Conservation (phyloP, 1,140 invertebrate genomes). For the Platyura marginata region DNA sequence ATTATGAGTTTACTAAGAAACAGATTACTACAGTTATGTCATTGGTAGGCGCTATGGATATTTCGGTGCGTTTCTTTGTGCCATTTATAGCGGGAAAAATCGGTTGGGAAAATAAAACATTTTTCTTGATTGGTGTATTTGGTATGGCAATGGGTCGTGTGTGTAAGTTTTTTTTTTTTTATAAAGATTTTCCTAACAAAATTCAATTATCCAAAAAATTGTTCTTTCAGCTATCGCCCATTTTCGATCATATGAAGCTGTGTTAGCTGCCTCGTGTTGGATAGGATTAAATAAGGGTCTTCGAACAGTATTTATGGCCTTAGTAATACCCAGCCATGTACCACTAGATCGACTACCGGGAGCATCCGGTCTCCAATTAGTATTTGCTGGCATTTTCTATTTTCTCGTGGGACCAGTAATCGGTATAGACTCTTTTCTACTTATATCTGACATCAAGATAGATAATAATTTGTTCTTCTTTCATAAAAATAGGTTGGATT, state of each 20-base stretch:
- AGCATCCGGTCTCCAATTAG: conserved; percentile 38
- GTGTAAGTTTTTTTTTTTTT: conserved; percentile 25
- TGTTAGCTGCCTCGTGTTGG: conserved; percentile 31
- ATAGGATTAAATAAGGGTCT: conserved; percentile 42
- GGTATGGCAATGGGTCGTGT: conserved; percentile 41
- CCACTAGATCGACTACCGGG: conserved; percentile 37
- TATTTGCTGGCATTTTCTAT: conserved; percentile 36
- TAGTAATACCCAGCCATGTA: conserved; percentile 43
- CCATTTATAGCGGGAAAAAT: conserved; percentile 42
- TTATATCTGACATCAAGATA: background rate
- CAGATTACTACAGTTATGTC: conserved; percentile 42
- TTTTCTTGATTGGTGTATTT: conserved; percentile 44
- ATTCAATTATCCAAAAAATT: background rate
- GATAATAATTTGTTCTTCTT: background rate
- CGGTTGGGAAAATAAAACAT: conserved; percentile 40
- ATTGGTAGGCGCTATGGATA: conserved; percentile 34
- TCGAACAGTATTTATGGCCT: conserved; percentile 42
- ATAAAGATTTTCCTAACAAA: background rate
- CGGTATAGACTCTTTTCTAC: conserved; percentile 19
- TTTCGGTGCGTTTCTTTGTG: conserved; percentile 35
- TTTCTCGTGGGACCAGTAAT: conserved; percentile 33
- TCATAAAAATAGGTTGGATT: conserved; percentile 31
- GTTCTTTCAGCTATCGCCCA: conserved; percentile 27
- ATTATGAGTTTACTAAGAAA: conserved; percentile 29
- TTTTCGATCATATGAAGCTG: conserved; percentile 23